Evolutionary conservation across 2,797 vertebrate species (phyloP).

Genomic region (Schizothorax lantsangensis): DNA sequence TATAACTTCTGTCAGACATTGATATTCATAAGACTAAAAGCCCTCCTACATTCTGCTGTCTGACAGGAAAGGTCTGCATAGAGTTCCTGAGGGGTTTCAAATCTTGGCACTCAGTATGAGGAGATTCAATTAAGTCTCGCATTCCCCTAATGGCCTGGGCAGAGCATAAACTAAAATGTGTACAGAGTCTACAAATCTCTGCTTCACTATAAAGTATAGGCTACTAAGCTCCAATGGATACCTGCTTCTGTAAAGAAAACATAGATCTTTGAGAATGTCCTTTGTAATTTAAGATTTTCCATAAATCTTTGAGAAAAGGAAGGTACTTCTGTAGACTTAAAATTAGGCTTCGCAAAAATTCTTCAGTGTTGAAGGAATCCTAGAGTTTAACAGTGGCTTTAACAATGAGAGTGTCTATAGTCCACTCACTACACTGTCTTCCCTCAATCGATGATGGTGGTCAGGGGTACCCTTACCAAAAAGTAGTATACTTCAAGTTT

Average conservation of each 20-base stretch:
- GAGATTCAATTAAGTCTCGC: conserved; percentile 21
- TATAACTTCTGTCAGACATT: neutral
- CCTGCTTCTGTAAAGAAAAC: neutral
- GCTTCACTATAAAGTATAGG: neutral
- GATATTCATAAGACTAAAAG: conserved; percentile 24
- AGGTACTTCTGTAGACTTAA: neutral
- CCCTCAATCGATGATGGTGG: neutral
- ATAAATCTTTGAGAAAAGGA: neutral
- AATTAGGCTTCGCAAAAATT: neutral
- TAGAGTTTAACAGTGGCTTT: neutral
- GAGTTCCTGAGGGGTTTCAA: conserved; percentile 11
- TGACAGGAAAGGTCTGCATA: conserved; percentile 26
- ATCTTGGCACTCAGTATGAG: conserved; percentile 13
- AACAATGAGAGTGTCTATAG: neutral
- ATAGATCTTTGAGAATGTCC: neutral
- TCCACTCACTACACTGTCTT: neutral
- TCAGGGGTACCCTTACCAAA: neutral
- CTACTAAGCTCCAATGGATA: neutral
- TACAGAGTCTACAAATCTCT: neutral
- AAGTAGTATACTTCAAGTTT: no score
- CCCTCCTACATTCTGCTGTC: neutral
- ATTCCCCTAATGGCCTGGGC: conserved; percentile 6
- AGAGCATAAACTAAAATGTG: conserved; percentile 14
- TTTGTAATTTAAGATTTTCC: neutral
- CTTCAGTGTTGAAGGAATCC: neutral